Percentiles rank a stretch among this genome's conserved stretches.
phyloP scores from a whole-genome alignment of 2,797 vertebrate genomes.

The Semotilus atromaculatus region DNA sequence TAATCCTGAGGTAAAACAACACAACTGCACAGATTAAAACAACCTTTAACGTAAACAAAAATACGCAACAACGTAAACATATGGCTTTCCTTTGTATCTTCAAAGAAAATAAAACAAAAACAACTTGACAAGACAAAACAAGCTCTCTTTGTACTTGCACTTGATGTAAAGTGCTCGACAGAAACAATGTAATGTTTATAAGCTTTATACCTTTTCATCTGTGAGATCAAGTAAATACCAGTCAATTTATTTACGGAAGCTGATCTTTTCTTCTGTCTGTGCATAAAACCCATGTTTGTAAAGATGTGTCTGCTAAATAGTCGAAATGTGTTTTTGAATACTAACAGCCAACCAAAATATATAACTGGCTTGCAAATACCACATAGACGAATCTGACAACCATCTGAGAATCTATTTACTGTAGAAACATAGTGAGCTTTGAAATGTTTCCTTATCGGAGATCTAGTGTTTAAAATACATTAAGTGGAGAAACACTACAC shows the following conservation, averaged over 20 bases:
- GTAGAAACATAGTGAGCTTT: slow-evolving; percentile 38
- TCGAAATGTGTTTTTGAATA: slow-evolving; percentile 15
- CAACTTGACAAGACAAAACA: not conserved
- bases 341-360: slow-evolving; percentile 40
- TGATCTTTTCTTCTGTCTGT: not conserved
- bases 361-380: slow-evolving; percentile 19
- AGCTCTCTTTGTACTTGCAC: slow-evolving; percentile 2
- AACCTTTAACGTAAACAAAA: slow-evolving; percentile 19
- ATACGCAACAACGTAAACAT: slow-evolving; percentile 49
- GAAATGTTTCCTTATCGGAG: slow-evolving; percentile 37
- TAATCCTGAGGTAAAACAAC: slow-evolving; percentile 49
- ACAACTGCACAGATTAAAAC: slow-evolving; percentile 42
- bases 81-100: slow-evolving; percentile 43
- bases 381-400: slow-evolving; percentile 1
- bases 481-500: slow-evolving; percentile 35
- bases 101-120: not conserved
- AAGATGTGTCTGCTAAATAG: slow-evolving; percentile 14
- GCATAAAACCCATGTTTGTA: slow-evolving; percentile 8
- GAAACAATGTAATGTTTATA: not conserved
- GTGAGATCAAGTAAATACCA: slow-evolving; percentile 11
- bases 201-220: not conserved
- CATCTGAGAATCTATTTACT: slow-evolving; percentile 43
- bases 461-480: slow-evolving; percentile 26
- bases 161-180: not conserved
- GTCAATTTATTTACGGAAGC: not conserved